Percentiles rank a stretch among this genome's conserved stretches.
These are phyloP conservation scores for Phengaris arion DNA, from an alignment of 2,888 invertebrate genomes.

Conservation along the genomic window DNA sequence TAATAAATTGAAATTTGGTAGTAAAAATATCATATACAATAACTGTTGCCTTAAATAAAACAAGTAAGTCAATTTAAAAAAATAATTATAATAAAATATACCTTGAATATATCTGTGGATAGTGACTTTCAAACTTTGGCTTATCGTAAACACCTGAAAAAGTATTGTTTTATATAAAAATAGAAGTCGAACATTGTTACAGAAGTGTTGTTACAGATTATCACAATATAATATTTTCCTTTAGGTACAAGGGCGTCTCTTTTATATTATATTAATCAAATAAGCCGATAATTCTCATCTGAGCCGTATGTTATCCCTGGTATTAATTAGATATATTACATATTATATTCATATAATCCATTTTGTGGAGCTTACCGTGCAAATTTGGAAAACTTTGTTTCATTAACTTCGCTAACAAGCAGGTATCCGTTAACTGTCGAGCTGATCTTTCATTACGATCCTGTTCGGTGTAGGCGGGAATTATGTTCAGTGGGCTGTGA, in stretches of 20 bases:
- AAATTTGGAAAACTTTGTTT: slow-evolving; percentile 52
- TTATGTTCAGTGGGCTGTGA: background rate
- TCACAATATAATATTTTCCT: background rate
- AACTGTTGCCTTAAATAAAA: background rate
- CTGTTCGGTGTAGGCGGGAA: slow-evolving; percentile 27
- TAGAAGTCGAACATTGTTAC: background rate
- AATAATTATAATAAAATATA: background rate
- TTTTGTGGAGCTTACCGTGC: slow-evolving; percentile 46
- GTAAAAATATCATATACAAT: background rate
- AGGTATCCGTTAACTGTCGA: slow-evolving; percentile 49
- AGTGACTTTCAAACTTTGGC: background rate
- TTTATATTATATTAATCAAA: background rate
- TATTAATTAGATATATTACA: background rate
- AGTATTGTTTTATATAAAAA: background rate
- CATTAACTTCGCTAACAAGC: slow-evolving; percentile 56
- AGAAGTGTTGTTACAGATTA: background rate
- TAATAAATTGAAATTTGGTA: background rate
- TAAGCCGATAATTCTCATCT: background rate
- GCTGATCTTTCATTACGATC: slow-evolving; percentile 41
- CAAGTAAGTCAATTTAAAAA: background rate
- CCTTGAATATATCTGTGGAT: slow-evolving; percentile 38
- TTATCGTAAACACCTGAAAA: slow-evolving; percentile 22
- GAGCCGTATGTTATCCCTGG: background rate
- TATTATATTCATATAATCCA: slow-evolving; percentile 9
- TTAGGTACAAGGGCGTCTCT: background rate